Percentiles rank a stretch among this genome's conserved stretches.
Evolutionary conservation across 35 echinoderm and acorn worm species (phyloP).

Genomic region (Ophiothrix spiculata): DNA sequence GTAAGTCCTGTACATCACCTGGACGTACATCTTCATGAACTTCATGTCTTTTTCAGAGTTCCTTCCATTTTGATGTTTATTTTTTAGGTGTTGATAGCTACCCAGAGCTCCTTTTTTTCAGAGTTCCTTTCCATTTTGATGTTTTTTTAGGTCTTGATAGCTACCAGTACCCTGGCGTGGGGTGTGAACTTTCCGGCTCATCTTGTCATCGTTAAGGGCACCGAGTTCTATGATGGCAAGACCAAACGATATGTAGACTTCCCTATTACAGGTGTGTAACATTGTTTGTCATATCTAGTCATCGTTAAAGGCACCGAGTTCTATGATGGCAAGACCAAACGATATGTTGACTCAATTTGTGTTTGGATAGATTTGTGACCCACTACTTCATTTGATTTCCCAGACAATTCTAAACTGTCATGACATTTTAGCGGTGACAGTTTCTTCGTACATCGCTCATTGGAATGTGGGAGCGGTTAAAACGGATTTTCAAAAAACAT

Average conservation of each 20-base stretch:
- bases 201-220: conserved; percentile 93
- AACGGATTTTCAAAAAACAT: too few relatives aligned
- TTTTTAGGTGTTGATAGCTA: background rate
- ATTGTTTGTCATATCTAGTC: background rate
- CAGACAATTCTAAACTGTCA: too few relatives aligned
- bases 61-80: background rate
- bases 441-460: too few relatives aligned
- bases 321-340: too few relatives aligned
- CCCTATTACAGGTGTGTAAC: conserved; percentile 86
- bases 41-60: background rate
- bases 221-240: conserved; percentile 99
- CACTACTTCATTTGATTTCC: too few relatives aligned
- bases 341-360: too few relatives aligned
- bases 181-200: conserved; percentile 98
- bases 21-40: background rate
- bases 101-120: background rate
- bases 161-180: conserved; percentile 97
- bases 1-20: too few relatives aligned
- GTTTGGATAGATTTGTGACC: too few relatives aligned
- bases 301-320: too few relatives aligned
- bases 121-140: too few relatives aligned
- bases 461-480: too few relatives aligned
- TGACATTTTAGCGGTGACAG: too few relatives aligned
- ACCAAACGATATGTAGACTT: conserved; percentile 98
- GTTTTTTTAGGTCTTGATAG: conserved; percentile 80